Percentiles rank a stretch among this genome's conserved stretches.
phyloP scores from a whole-genome alignment of 2,888 invertebrate species.

The Myopa testacea region DNA sequence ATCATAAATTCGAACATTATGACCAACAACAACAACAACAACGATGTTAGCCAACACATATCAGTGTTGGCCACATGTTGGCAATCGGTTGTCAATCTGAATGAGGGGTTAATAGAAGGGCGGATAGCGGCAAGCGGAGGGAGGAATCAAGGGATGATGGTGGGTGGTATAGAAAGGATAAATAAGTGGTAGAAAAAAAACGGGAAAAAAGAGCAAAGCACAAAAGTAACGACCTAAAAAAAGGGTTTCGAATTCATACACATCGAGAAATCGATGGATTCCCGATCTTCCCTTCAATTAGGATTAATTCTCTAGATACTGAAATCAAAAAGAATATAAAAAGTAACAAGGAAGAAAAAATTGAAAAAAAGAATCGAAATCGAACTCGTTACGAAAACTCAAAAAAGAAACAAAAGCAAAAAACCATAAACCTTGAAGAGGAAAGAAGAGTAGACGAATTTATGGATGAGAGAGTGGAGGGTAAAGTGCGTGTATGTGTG shows the following conservation, averaged over 20 bases:
- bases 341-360: not conserved
- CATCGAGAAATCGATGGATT: conserved; percentile 38
- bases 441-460: not conserved
- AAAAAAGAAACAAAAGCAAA: conserved; percentile 4
- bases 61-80: conserved; percentile 34
- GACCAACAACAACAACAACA: not conserved
- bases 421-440: not conserved
- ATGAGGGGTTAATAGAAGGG: too few relatives aligned
- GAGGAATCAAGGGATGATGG: conserved; percentile 25
- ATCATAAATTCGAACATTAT: conserved; percentile 26
- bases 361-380: not conserved
- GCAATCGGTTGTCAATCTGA: conserved; percentile 34
- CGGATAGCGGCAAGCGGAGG: too few relatives aligned
- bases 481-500: not conserved
- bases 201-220: not conserved
- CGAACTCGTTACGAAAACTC: not conserved
- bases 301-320: conserved; percentile 31
- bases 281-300: conserved; percentile 44
- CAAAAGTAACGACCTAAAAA: conserved; percentile 22
- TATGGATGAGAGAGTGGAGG: not conserved
- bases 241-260: conserved; percentile 39
- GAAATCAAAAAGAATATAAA: not conserved
- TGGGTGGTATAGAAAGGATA: not conserved
- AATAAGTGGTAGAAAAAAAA: not conserved
- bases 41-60: conserved; percentile 17